Evolutionary conservation across 2,113 vertebrate species (phyloP), one percentile per base, ranked within the genome.

Genomic region (Calidris pygmaea): DNA sequence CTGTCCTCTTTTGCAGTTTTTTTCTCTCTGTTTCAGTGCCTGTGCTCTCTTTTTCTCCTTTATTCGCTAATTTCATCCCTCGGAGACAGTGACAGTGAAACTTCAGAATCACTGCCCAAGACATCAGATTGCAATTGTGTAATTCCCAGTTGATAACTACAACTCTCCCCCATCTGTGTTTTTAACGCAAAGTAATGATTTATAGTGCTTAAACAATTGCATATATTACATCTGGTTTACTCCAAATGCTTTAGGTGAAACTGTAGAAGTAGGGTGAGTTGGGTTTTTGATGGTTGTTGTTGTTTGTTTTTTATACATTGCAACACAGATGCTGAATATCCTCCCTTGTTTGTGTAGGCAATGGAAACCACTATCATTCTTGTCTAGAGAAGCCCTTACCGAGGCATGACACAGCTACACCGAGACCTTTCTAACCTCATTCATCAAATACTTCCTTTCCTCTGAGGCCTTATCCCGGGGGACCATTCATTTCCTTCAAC

Each of bases 1-100:
- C 97, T 94, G 97, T 98, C 97, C 94, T 95, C 94, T 97, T 90
- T 62, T 95, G 77, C 78, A 86, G 59, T 86, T 95, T 96, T 96
- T 83, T 88, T 89, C 70, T 92, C 86, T 96, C 83, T 71, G 20
- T 96, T 97, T 92, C 95, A 35, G 55, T 92, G 95, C 53, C 62
- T 79, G 66, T 96, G 85, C 91, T 93, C 72, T 89, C 75, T 93
- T 85, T 92, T 95, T 95, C 90, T 90, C 82, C 90, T 97, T 95
- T 94, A 93, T 97, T 96, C 97, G 76, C 93, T 96, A 85, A 93
- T 95, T 96, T 95, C 1, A 0, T 78, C 84, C 82, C 88, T 96
- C 96, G 96, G 93, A 97, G 97, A 97, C 96, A 91, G 90, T 90
- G 96, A 95, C 87, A 96, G 67, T 1, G 5, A 94, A 95, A 97